Evolutionary conservation across 2,888 invertebrate species (phyloP), one percentile per base, ranked within the genome.

Genomic region (Andrena fulva): DNA sequence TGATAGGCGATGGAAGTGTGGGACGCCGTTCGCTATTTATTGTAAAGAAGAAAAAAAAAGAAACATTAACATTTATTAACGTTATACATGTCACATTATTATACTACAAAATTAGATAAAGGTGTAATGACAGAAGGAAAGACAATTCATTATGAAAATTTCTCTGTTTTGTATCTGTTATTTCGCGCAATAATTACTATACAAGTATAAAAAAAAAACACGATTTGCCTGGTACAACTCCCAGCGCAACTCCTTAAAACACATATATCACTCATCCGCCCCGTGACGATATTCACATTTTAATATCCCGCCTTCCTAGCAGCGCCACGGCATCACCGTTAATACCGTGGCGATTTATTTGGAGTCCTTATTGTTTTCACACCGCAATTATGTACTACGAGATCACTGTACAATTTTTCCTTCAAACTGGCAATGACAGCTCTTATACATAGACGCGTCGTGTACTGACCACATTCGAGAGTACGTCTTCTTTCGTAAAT

Each of bases 51-150:
- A 56, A 78, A 81, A 89, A 80, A 90, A 91, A 92, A 91, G 90
- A 90, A 91, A 92, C 89, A 92, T 91, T 90, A 91, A 92, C 91
- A 92, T 93, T 93, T 91, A 92, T 93, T 92, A 92, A 90, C 87
- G 88, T 90, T 90, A 91, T 89, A 91, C 89, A 90, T 89, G 87
- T 90, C 88, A 24, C 56, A 86, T 90, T 89, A 91, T 89, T 87
- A 89, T 90, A 90, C 90, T 87, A 87, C 85, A 89, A 87, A 91
- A 90, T 89, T 88, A 90, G 85, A 82, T 84, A 89, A 81, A 90
- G 86, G 84, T 90, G 87, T 88, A 87, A 88, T 81, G 86, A 89
- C 52, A 80, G 84, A 87, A 90, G 86, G 84, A 90, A 89, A 90
- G 80, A 86, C 85, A 84, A 60, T 85, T 89, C 77, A 66, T 80